Evolutionary conservation across 2,797 vertebrate species (phyloP), one percentile per base, ranked within the genome.

Genomic region (Dendrocincla fuliginosa): DNA sequence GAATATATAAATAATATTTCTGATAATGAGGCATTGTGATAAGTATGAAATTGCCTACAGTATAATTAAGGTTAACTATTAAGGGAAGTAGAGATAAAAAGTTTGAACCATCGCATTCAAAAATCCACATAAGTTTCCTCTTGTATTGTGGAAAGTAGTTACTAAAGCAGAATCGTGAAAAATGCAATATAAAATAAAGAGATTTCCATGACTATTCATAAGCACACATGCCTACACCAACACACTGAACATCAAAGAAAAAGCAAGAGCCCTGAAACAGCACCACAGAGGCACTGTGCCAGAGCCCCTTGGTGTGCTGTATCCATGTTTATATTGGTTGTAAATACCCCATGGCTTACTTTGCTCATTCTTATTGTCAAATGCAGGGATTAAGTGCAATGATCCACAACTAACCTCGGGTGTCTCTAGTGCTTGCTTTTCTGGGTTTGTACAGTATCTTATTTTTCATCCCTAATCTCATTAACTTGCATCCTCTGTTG

Each of bases 391-490:
- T 79, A 78, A 87, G 53, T 71, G 60, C 81, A 86, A n/a, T 44
- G 69, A 90, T 69, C 84, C 90, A 53, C 56, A 56, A 0, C 68
- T 82, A 35, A 71, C 84, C 68, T 69, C 2, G 0, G 32, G 41
- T 77, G 59, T 71, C 28, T 56, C 41, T 68, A 35, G 9, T 60
- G 44, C 81, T 89, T 94, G 64, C 49, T 91, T 91, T 83, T 60
- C 71, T 87, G 63, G 61, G 60, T 87, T 94, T 93, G 57, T 74
- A 41, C 39, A 39, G n/a, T 46, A 56, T 76, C 63, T 85, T 90
- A 61, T 90, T 97, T 93, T 94, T 92, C 78, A 93, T 69, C 52
- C 57, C 25, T 93, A 84, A 84, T 92, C 65, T 96, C 68, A 65
- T 79, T 94, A 90, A 69, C 68, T 84, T 91, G 37, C 15, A 6